Evolutionary conservation across 1,140 invertebrate species (phyloP), one percentile per base, ranked within the genome.

Genomic region (Leptinotarsa defecta): DNA sequence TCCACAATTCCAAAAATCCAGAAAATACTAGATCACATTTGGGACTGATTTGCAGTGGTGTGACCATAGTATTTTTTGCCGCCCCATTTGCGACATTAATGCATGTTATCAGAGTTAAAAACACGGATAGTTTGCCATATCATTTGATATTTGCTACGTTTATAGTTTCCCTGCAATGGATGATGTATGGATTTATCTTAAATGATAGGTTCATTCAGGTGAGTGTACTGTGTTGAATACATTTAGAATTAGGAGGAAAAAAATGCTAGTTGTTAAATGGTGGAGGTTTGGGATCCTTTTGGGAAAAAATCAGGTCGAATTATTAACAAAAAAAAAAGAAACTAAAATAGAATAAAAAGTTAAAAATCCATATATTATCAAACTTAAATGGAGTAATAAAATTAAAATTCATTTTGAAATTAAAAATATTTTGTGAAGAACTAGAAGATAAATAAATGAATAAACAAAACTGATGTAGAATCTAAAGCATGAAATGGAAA

Each of bases 1-100:
- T 82, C n/a, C 76, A 81, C 64, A 70, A 78, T 22, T 70, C 67
- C 34, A 73, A 75, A 24, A 71, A 76, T 17, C 17, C 68, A 17
- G 71, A 75, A 68, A 57, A 73, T 22, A 77, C 75, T 13, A 76
- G 76, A 27, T 79, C 83, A 57, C 77, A 85, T 80, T 82, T 89
- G 49, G 85, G 86, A 63, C 73, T 92, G 17, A 83, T 93, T 27
- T 92, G 93, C 78, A 93, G 92, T 81, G 81, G 88, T 49, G 86
- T 94, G 6, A 94, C 93, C 13, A 88, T 95, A 63, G 79, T 93
- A 63, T 94, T 94, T 78, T 93, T 95, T 84, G 92, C 91, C 43
- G 91, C 94, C 61, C 94, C 94, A 22, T 87, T 95, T 74, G 91
- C 91, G 24, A 91, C 91, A 80, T 83, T 95, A 78, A 88, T 93